Conservation (phyloP, 2,888 invertebrate genomes). For the Pseudoips prasinana region DNA sequence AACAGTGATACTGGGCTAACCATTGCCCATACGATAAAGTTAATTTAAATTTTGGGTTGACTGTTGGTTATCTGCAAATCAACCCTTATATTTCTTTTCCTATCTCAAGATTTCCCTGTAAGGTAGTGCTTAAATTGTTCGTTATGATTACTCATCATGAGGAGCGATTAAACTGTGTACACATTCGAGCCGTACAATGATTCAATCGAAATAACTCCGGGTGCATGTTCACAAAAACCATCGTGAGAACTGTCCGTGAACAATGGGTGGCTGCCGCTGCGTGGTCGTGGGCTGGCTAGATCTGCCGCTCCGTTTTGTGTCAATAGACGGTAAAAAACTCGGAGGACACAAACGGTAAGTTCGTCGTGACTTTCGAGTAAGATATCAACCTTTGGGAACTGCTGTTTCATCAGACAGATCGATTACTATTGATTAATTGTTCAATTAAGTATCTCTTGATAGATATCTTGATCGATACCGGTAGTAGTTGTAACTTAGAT, state of each 20-base stretch:
- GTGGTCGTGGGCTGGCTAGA: conserved; percentile 44
- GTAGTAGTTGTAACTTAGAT: too few species aligned
- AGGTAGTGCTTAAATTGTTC: too few species aligned
- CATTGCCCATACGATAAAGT: too few species aligned
- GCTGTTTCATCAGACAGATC: conserved; percentile 43
- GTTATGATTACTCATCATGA: conserved; percentile 14
- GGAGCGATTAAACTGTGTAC: conserved; percentile 49
- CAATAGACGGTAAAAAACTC: conserved; percentile 51
- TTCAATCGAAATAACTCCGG: conserved; percentile 58
- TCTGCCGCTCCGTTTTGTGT: conserved; percentile 41
- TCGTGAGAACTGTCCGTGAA: conserved; percentile 63
- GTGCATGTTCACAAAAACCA: conserved; percentile 60
- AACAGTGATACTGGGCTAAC: too few species aligned
- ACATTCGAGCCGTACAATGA: conserved; percentile 46
- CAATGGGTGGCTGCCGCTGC: conserved; percentile 52
- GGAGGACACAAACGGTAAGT: conserved; percentile 34
- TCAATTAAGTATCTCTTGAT: conserved; percentile 38
- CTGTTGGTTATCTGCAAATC: too few species aligned
- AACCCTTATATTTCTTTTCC: too few species aligned
- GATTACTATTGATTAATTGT: conserved; percentile 46
- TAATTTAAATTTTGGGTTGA: too few species aligned
- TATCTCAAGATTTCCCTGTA: too few species aligned
- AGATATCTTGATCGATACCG: too few species aligned
- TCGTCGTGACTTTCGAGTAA: conserved; percentile 55
- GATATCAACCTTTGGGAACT: conserved; percentile 52